phyloP scores from a whole-genome alignment of 2,113 vertebrate species.

The Neomonachus schauinslandi region DNA sequence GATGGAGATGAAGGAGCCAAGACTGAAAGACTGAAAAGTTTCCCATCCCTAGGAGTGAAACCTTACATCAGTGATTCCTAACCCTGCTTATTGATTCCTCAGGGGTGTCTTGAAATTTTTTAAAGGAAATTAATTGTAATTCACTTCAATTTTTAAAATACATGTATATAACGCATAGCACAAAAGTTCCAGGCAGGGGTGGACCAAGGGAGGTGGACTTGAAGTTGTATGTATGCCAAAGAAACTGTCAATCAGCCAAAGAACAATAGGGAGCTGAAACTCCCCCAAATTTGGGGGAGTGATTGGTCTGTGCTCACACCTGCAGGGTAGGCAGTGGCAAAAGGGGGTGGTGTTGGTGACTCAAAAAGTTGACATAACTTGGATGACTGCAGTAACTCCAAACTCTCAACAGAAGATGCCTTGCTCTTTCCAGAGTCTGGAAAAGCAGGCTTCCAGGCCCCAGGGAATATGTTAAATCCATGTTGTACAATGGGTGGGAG shows the following conservation, averaged over 20 bases:
- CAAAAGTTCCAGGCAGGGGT: constrained; percentile 63
- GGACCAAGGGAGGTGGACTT: constrained; percentile 56
- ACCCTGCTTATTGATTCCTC: background rate
- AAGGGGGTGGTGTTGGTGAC: background rate
- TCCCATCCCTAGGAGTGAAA: constrained; percentile 16
- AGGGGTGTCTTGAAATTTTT: constrained; percentile 50
- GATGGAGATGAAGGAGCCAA: background rate
- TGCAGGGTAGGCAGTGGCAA: background rate
- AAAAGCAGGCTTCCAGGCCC: background rate
- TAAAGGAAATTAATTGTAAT: constrained; percentile 73
- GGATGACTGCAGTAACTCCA: background rate
- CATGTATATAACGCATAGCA: background rate
- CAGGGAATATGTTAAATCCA: background rate
- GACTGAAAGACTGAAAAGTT: constrained; percentile 24
- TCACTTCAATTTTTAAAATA: constrained; percentile 64
- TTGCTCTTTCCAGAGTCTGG: background rate
- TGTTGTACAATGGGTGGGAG: background rate
- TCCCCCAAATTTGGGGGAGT: constrained; percentile 36
- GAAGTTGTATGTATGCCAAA: constrained; percentile 44
- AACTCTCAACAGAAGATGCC: background rate
- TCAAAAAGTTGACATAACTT: constrained; percentile 21
- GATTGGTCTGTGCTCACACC: constrained; percentile 47
- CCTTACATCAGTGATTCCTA: constrained; percentile 40
- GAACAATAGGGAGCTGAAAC: constrained; percentile 42
- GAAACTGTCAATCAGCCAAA: constrained; percentile 28